These are phyloP conservation scores for Philaenus spumarius DNA, from an alignment of 1,140 invertebrate species.

Conservation along the genomic window DNA sequence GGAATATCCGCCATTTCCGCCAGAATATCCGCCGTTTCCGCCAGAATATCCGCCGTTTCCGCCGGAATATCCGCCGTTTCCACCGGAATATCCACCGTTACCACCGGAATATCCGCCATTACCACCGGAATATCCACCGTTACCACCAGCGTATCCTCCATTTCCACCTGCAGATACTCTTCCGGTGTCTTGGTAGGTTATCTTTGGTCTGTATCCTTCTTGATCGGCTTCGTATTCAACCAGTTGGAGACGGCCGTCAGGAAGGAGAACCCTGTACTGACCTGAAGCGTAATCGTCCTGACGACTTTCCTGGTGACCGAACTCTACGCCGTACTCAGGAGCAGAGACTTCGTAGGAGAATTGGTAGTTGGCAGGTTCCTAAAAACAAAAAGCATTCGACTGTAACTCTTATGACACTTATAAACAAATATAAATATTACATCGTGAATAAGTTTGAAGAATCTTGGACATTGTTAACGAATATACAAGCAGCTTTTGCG, in stretches of 20 bases:
- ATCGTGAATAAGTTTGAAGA: no score
- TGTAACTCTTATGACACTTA: neutral
- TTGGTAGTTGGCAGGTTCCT: constrained; percentile 79
- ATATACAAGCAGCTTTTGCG: no score
- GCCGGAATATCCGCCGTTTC: constrained; percentile 4
- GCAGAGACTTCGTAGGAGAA: constrained; percentile 80
- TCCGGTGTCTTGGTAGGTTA: constrained; percentile 34
- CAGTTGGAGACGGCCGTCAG: constrained; percentile 76
- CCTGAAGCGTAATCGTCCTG: constrained; percentile 71
- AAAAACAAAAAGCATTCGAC: constrained; percentile 32
- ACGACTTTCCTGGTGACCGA: constrained; percentile 73
- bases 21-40: neutral
- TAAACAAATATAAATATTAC: no score
- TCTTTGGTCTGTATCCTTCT: constrained; percentile 72
- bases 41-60: neutral
- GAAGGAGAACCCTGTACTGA: constrained; percentile 75
- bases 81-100: constrained; percentile 9
- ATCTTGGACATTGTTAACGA: no score
- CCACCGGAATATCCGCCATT: neutral
- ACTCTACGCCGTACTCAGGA: constrained; percentile 57
- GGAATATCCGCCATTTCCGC: no score
- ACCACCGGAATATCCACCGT: neutral
- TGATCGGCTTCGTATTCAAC: constrained; percentile 76
- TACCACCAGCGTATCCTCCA: constrained; percentile 1
- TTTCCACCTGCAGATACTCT: constrained; percentile 8